Base-by-base conservation (phyloP, 1,140 invertebrate species). In the Diprion similis region DNA sequence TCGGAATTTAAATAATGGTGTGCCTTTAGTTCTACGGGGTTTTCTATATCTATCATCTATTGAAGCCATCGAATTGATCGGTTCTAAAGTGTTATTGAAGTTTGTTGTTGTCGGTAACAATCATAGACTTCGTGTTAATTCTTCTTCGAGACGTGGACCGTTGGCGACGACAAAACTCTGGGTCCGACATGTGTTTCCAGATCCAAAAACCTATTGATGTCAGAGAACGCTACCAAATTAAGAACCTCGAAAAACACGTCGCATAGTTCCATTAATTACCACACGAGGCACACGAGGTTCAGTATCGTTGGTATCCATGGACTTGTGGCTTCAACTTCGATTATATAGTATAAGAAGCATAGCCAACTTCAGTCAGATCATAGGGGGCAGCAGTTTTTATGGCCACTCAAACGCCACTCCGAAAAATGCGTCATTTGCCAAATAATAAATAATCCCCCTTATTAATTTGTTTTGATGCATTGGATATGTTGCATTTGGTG, bases 401-500 rank as follows among this genome's bases (percentile, higher is more conserved):
- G 66, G 15, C 66, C 13, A 45, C 37, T 17, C 11, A 45, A 45
- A 18, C 11, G 66, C 66, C 13, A 45, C 37, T 17, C 11, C 6
- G 6, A 18, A 68, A 68, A 68, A 68, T 68, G 37, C 66, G 66
- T 68, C 66, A 68, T 68, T 68, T 68, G 66, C 8, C 66, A 68
- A 18, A 68, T 17, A 72, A 51, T 64, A 74, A 75, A 48, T 75
- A 66, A 72, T 71, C 66, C 68, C 73, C 13, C 37, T 75, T 51
- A 48, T 71, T 51, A 70, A 80, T 79, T 66, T 24, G 18, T 73
- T 71, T 64, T 73, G 69, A 73, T 78, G 66, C 19, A 67, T 76
- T 80, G 78, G 79, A 81, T 81, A 81, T 81, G 80, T 80, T 76
- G 76, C 65, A 79, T 80, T 80, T 76, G 77, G 80, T 80, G 69